These are phyloP conservation scores for Enchytraeus crypticus DNA, from an alignment of 2,888 invertebrate species.

Conservation along the genomic window DNA sequence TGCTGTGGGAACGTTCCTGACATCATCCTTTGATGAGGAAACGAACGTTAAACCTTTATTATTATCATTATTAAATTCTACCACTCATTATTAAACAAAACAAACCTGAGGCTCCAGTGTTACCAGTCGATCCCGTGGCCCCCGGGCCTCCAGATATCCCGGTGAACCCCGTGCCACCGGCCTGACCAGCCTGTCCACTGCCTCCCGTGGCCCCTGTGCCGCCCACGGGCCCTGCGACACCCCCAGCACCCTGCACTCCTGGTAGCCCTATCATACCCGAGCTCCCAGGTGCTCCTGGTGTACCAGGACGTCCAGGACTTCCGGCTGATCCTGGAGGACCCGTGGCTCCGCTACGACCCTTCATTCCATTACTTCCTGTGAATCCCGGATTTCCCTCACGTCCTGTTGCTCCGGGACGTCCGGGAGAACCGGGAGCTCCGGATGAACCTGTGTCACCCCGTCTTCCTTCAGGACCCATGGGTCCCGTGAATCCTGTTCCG, in stretches of 20 bases:
- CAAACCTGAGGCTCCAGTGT: too few species aligned
- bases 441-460: conserved; percentile 8
- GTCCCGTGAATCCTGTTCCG: conserved; percentile 13
- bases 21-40: too few species aligned
- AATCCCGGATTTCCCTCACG: conserved; percentile 7
- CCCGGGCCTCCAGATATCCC: background rate
- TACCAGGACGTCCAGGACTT: conserved; percentile 7
- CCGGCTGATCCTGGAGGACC: conserved; percentile 5
- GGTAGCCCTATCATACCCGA: conserved; percentile 12
- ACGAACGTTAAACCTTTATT: too few species aligned
- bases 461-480: conserved; percentile 11
- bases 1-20: too few species aligned
- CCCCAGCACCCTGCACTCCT: conserved; percentile 19
- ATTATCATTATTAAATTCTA: too few species aligned
- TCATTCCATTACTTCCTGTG: conserved; percentile 16
- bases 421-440: conserved; percentile 5
- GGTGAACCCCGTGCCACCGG: conserved; percentile 3
- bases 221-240: conserved; percentile 11
- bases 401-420: conserved; percentile 5
- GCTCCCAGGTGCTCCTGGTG: conserved; percentile 12
- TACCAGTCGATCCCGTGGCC: background rate
- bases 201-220: background rate
- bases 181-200: too few species aligned
- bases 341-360: conserved; percentile 11
- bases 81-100: too few species aligned